Conservation (phyloP, 1,140 invertebrate genomes). For the Maniola jurtina region DNA sequence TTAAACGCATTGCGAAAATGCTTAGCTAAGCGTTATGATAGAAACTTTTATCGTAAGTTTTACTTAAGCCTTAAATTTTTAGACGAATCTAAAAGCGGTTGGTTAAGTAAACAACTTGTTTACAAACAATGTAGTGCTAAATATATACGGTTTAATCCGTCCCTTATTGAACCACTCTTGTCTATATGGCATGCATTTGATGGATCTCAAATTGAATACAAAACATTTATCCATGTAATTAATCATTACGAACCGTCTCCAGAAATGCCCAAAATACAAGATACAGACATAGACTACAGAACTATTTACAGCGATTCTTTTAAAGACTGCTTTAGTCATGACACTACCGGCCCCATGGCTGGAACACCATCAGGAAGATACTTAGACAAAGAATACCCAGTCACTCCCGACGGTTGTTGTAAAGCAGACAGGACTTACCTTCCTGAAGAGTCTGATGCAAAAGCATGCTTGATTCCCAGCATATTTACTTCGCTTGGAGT, state of each 20-base stretch:
- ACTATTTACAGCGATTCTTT: constrained; percentile 66
- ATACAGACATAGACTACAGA: constrained; percentile 48
- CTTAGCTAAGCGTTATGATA: constrained; percentile 55
- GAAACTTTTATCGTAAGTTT: constrained; percentile 59
- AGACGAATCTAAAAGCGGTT: constrained; percentile 58
- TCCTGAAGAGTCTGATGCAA: constrained; percentile 60
- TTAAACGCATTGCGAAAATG: constrained; percentile 66
- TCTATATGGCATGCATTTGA: constrained; percentile 59
- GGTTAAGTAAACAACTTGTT: constrained; percentile 52
- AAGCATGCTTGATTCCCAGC: constrained; percentile 52
- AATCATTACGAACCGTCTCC: constrained; percentile 57
- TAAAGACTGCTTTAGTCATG: constrained; percentile 41
- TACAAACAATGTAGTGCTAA: constrained; percentile 52
- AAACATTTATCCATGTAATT: constrained; percentile 54
- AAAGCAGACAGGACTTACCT: constrained; percentile 50
- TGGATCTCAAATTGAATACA: constrained; percentile 56
- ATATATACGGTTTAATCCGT: constrained; percentile 56
- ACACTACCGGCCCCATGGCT: constrained; percentile 40
- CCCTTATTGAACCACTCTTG: constrained; percentile 57
- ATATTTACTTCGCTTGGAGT: constrained; percentile 55
- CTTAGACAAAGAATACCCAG: constrained; percentile 57
- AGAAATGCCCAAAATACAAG: constrained; percentile 55
- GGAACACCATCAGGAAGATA: constrained; percentile 62
- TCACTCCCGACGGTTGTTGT: constrained; percentile 48
- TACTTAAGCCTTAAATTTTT: constrained; percentile 65